Evolutionary conservation across 2,888 invertebrate species (phyloP).

Genomic region (Thera britannica): DNA sequence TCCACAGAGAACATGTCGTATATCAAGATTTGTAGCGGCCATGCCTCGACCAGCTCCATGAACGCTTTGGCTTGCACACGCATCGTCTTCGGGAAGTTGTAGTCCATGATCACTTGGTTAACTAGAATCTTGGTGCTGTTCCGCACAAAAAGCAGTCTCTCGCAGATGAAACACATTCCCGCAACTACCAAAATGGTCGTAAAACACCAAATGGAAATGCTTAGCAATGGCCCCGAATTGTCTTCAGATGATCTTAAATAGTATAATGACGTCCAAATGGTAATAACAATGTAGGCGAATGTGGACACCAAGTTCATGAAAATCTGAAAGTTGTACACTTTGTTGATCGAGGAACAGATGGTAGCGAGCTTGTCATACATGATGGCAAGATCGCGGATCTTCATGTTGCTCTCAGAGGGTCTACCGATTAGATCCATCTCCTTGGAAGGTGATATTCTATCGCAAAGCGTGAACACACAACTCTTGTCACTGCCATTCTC

Average conservation of each 20-base stretch:
- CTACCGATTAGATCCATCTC: conserved; percentile 49
- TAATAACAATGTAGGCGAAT: conserved; percentile 60
- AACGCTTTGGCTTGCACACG: conserved; percentile 68
- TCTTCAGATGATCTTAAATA: conserved; percentile 49
- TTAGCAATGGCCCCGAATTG: conserved; percentile 46
- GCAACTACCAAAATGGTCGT: conserved; percentile 53
- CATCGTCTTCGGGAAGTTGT: conserved; percentile 60
- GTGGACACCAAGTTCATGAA: conserved; percentile 64
- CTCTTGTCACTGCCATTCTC: conserved; percentile 45
- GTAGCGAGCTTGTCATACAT: conserved; percentile 61
- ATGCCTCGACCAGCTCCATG: conserved; percentile 65
- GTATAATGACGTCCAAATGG: conserved; percentile 61
- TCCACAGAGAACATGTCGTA: conserved; percentile 71
- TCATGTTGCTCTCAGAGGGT: conserved; percentile 48
- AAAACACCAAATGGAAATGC: conserved; percentile 56
- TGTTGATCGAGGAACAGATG: conserved; percentile 55
- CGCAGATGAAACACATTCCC: conserved; percentile 59
- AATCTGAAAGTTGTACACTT: conserved; percentile 64
- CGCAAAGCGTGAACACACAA: conserved; percentile 48
- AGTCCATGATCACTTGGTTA: conserved; percentile 68
- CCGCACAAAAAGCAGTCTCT: conserved; percentile 54
- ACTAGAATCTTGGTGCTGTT: conserved; percentile 59
- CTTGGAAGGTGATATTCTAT: conserved; percentile 39
- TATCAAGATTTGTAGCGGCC: conserved; percentile 58
- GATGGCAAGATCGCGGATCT: conserved; percentile 57